Base-by-base conservation (phyloP, 2,113 vertebrate species). In the Rutilus rutilus region DNA sequence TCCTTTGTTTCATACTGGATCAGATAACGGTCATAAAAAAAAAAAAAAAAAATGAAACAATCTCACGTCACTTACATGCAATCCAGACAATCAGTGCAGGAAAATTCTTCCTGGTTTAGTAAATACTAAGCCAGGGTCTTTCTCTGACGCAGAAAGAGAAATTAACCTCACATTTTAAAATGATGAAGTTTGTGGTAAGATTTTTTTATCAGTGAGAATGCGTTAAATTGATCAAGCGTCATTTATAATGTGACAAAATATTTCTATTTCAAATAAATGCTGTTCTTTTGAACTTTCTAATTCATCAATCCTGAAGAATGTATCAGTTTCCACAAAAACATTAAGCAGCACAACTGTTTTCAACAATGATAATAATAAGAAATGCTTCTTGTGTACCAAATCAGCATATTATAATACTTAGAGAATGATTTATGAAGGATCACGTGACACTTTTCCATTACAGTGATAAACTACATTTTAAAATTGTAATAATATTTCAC, bases 1-100 rank as follows among this genome's bases (percentile, higher is more conserved):
- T 42, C 59, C 8, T 64, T 33, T 82, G 62, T 67, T 47, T 67
- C 25, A 33, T 27, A 67, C 25, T 65, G 62, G 52, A 82, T 82
- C 79, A 65, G 79, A 82, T 67, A 67, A 50, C 79, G 21, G 42
- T 45, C 25, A 12, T 67, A 64, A 81, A 81, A 52, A 57, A 57
- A 81, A 30, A 12, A 52, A 64, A 81, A 81, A 52, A 57, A 57
- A 81, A 30, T 17, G 6, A 36, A 79, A 79, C 42, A 27, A 30
- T 11, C 39, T 21, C 78, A 21, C 1, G 4, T 65, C 39, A 81
- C 14, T 42, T 50, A 50, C 62, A 82, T 23, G 50, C 42, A 82
- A 12, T 10, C 33, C 42, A 67, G 60, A 10, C 25, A 65, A 47
- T 33, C 19, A 4, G 5, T 14, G 39, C 62, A 7, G 25, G 36